Conservation (phyloP, 2,113 vertebrate species). For the Sceloporus undulatus region DNA sequence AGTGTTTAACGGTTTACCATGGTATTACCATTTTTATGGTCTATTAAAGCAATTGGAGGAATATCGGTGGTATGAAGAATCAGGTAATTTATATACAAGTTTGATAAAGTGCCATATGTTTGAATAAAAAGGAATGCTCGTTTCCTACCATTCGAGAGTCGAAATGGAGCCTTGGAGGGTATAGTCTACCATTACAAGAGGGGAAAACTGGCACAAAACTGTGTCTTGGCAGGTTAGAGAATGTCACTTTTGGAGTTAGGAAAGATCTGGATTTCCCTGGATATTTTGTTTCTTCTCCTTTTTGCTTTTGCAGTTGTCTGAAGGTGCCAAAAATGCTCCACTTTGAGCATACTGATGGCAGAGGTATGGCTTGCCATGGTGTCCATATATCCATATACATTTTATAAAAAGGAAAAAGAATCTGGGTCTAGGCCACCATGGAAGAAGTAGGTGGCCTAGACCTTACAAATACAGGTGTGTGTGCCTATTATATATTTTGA, state of each 20-base stretch:
- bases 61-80: slow-evolving; percentile 74
- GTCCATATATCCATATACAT: not conserved
- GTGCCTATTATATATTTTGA: not conserved
- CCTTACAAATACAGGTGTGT: too few relatives aligned
- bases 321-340: not conserved
- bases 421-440: not conserved
- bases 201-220: not conserved
- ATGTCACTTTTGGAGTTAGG: not conserved
- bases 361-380: not conserved
- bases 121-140: slow-evolving; percentile 52
- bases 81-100: slow-evolving; percentile 76
- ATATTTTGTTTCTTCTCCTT: not conserved
- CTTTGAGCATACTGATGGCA: not conserved
- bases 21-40: slow-evolving; percentile 80
- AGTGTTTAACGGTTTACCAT: slow-evolving; percentile 76
- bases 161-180: slow-evolving; percentile 30
- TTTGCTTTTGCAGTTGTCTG: not conserved
- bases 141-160: slow-evolving; percentile 49
- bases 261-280: not conserved
- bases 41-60: slow-evolving; percentile 79
- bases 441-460: not conserved
- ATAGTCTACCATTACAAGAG: not conserved
- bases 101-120: slow-evolving; percentile 72
- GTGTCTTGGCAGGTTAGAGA: not conserved
- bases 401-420: not conserved